Evolutionary conservation across 2,113 vertebrate genomes (phyloP), one percentile per base, ranked within the genome.

Genomic region (Strix aluco): DNA sequence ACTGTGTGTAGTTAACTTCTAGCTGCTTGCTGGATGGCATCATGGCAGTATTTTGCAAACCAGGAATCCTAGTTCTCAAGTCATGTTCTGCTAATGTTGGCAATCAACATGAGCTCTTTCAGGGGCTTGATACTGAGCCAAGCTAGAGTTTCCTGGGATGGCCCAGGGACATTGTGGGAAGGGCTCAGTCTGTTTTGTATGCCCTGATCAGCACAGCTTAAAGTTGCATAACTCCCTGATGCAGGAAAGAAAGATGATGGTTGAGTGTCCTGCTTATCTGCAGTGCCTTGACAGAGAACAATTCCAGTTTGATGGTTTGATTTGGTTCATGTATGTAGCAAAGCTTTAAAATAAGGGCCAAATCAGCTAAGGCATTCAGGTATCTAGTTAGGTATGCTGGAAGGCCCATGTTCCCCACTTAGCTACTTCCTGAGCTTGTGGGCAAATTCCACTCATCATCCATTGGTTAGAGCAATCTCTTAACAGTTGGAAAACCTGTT

Each of bases 351-450:
- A 55, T 36, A 47, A 75, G 15, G 26, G 58, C n/a, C 10, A 62
- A 70, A 77, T 73, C 58, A 72, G 29, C 46, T 38, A 32, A 92
- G 71, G 46, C 47, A 73, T 55, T 81, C 65, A 74, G 65, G n/a
- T 32, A 54, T 57, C 25, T 49, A 15, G 25, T 59, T 38, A 54
- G 58, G 49, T 73, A 49, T 42, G 46, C 46, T 73, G 40, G 86
- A 81, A 88, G 90, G 66, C 79, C 80, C 40, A 3, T 27, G 81
- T n/a, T 95, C 59, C 67, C 79, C 75, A 51, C 49, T 72, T 15
- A 87, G 65, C 70, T 91, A 62, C 90, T 96, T 93, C 92, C 90
- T 92, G 90, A 95, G 79, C 51, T 91, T 80, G 87, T 87, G 84
- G 91, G 77, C 36, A 85, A 72, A 87, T 89, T 89, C 86, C 65